Evolutionary conservation across 2,888 invertebrate species (phyloP), one percentile per base, ranked within the genome.

Genomic region (Saturnia japonica): DNA sequence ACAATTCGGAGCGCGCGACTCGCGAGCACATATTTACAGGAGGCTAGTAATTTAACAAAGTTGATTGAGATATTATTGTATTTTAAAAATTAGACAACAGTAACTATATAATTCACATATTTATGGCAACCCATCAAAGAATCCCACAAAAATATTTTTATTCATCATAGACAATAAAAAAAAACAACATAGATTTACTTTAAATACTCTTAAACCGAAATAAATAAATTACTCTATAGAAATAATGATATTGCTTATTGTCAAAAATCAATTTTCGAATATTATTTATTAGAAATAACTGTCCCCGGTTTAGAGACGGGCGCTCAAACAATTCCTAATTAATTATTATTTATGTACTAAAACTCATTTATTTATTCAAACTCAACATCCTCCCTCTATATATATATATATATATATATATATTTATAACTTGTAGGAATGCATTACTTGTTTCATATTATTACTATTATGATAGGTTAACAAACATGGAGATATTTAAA

Each of bases 121-220:
- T 88, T 93, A 93, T 93, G 93, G 93, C 93, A 91, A 88, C 86
- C 87, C 86, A 85, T 90, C 87, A 88, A 83, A 82, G 85, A 87
- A 86, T 86, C 84, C 89, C 88, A 86, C 87, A 86, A 87, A 60
- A 85, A 82, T 84, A 82, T 79, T 85, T 82, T 84, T 83, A 83
- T 88, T 87, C 80, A 85, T 82, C 82, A 87, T 91, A 93, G 93
- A 91, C 90, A 93, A 64, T 89, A 85, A 91, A 89, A 93, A 93
- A 34, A 64, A 92, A 91, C 89, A 93, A 93, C 91, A 87, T 88
- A 85, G 89, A 66, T 87, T 89, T 90, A 90, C 87, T 90, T 92
- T 91, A 93, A 91, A 90, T 90, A 89, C 88, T 89, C 93, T 89
- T 93, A 93, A 87, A 90, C 85, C 91, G 87, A 93, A 93, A 93